These are phyloP conservation scores for Gryllus longicercus DNA, from an alignment of 2,888 invertebrate genomes.

Conservation along the genomic window DNA sequence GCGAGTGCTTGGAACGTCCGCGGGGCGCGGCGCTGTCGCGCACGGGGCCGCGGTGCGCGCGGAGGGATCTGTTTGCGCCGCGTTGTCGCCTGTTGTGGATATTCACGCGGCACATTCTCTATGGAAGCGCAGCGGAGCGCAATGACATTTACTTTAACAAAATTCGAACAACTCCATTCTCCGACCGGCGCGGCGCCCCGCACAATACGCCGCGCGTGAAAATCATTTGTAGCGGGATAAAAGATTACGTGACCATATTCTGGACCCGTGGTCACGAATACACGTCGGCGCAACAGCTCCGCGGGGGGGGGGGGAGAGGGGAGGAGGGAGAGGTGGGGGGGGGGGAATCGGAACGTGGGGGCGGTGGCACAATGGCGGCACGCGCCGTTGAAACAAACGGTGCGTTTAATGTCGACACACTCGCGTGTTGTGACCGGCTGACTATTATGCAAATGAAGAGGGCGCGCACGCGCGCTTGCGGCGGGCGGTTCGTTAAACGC, in stretches of 20 bases:
- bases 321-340: neutral
- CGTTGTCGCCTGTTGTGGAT: neutral
- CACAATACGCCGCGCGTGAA: neutral
- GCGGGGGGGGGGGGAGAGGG: neutral
- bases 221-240: neutral
- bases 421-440: neutral
- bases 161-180: neutral
- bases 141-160: slow-evolving; percentile 10
- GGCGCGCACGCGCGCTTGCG: neutral
- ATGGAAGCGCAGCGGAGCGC: neutral
- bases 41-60: neutral
- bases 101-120: neutral
- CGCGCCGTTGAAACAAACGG: neutral
- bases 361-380: neutral
- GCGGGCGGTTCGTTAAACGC: neutral
- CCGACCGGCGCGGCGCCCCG: neutral
- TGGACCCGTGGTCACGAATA: too few relatives aligned
- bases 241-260: slow-evolving; percentile 17
- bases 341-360: neutral
- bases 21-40: too few relatives aligned
- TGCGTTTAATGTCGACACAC: neutral
- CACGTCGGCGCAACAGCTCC: neutral
- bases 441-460: neutral
- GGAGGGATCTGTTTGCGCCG: neutral
- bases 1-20: too few relatives aligned